A percentile compares a stretch with the other conserved stretches of the same genome.
Evolutionary conservation across 2,113 vertebrate genomes (phyloP).

Genomic region (Zosterops lateralis): DNA sequence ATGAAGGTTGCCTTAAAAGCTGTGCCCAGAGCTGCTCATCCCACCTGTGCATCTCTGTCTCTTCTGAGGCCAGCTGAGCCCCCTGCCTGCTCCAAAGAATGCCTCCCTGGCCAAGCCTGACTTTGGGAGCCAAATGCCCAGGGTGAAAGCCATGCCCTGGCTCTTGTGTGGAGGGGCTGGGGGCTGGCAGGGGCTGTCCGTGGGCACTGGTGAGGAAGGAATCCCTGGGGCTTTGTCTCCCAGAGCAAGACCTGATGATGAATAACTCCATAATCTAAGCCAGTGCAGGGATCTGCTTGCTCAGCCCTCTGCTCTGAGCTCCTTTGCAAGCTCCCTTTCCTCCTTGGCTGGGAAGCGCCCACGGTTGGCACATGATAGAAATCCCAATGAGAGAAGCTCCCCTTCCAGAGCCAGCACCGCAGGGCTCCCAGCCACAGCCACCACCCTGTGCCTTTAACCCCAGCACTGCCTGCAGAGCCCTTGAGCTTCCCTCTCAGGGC

Average conservation of each 20-base stretch:
- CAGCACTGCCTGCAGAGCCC: not conserved
- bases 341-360: not conserved
- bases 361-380: not conserved
- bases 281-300: not conserved
- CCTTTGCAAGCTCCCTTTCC: not conserved
- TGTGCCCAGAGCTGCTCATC: accelerated
- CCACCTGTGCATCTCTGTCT: not conserved
- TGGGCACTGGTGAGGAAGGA: accelerated
- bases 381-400: slow-evolving; percentile 1
- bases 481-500: not conserved
- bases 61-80: not conserved
- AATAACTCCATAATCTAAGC: not conserved
- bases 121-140: not conserved
- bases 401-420: not conserved
- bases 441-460: not conserved
- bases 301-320: not conserved
- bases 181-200: not conserved
- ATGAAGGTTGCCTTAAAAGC: not conserved
- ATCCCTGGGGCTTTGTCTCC: not conserved
- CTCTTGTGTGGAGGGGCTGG: accelerated
- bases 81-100: not conserved
- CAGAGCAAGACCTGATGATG: accelerated
- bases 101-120: not conserved
- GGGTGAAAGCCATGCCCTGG: accelerated
- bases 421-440: not conserved